phyloP scores from a whole-genome alignment of 1,140 invertebrate species.

The Lordiphosa mommai region DNA sequence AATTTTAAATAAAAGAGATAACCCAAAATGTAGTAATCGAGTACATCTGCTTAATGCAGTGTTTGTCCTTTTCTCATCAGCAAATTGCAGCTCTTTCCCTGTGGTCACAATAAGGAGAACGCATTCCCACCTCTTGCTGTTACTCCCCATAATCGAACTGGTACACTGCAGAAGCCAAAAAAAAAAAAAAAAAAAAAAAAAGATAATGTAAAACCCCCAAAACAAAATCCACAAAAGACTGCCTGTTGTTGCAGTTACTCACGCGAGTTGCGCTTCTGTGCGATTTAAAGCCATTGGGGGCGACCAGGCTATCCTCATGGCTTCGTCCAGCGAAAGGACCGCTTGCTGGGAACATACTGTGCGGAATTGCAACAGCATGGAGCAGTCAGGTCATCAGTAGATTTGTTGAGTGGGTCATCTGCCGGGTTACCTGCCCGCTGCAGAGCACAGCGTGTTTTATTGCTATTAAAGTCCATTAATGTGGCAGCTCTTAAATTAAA shows the following conservation, averaged over 20 bases:
- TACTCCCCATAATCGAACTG: slow-evolving; percentile 48
- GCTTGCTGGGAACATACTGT: not conserved
- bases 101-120: too few species aligned
- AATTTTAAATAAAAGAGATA: too few species aligned
- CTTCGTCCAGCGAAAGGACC: slow-evolving; percentile 8
- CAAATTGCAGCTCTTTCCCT: too few species aligned
- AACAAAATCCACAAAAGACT: not conserved
- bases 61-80: too few species aligned
- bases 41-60: too few species aligned
- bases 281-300: slow-evolving; percentile 3
- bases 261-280: slow-evolving; percentile 34
- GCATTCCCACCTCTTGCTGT: not conserved
- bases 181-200: not conserved
- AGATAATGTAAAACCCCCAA: not conserved
- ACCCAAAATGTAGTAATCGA: too few species aligned
- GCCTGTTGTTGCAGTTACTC: slow-evolving; percentile 10
- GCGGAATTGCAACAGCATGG: not conserved
- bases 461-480: too few species aligned
- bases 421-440: too few species aligned
- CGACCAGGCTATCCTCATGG: slow-evolving; percentile 10
- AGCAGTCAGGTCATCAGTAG: too few species aligned
- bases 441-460: too few species aligned
- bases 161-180: slow-evolving; percentile 22
- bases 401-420: slow-evolving; percentile 15
- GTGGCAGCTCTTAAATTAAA: not conserved